Evolutionary conservation across 2,113 vertebrate species (phyloP), one percentile per base, ranked within the genome.

Genomic region (Thryonomys swinderianus): DNA sequence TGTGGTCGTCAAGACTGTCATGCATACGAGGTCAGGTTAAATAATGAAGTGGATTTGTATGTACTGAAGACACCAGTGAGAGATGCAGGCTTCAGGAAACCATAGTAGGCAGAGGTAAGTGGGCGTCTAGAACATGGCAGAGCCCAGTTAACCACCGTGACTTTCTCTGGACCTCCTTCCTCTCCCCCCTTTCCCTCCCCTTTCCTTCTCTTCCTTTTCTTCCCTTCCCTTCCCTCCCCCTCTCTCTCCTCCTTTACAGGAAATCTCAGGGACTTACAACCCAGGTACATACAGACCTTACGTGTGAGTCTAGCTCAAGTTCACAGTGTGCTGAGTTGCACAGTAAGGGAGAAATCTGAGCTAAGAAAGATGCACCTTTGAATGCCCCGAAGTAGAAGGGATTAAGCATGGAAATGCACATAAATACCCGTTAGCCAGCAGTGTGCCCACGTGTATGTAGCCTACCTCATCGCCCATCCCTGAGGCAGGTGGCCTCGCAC

Each of bases 371-470:
- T 30, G 37, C 37, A 7, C 51, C 17, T 53, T n/a, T 62, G 64
- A 69, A 79, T 20, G 20, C 57, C 92, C 74, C 48, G 82, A 79
- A 40, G 21, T 64, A 48, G 67, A 80, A 80, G 23, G 62, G 61
- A 62, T 51, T 32, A 13, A 59, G 8, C 16, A 6, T 6, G 27
- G 59, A 79, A 45, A 48, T 20, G 27, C 10, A 45, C 14, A 0
- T 23, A 51, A 37, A 45, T 18, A 20, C 5, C 27, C 7, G 14
- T 73, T 16, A 27, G 13, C 18, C 23, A 30, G 7, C 37, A n/a
- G 40, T 0, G 18, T 0, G 0, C 0, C 20, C 25, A 27, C 12
- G 0, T 1, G 18, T 17, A 0, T 13, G 2, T 4, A 7, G 32
- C 8, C 32, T 25, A 13, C 48, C 3, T n/a, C 73, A 3, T 64